Conservation (phyloP, 2,888 invertebrate genomes). For the Rhagium mordax region DNA sequence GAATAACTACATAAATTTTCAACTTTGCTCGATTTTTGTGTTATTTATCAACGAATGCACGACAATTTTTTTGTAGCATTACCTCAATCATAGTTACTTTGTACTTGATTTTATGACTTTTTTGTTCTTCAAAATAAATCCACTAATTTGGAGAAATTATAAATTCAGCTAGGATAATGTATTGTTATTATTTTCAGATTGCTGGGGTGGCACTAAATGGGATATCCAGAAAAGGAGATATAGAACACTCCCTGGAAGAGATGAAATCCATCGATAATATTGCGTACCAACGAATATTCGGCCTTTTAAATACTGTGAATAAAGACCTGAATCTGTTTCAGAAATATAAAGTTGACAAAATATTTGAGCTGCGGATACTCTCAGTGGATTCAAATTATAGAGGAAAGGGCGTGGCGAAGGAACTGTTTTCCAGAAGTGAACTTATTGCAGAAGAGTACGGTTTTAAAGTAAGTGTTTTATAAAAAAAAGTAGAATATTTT, state of each 20-base stretch:
- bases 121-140: too few relatives aligned
- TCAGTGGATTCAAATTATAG: constrained; percentile 82
- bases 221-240: constrained; percentile 81
- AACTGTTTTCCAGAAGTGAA: constrained; percentile 79
- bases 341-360: constrained; percentile 77
- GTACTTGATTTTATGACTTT: too few relatives aligned
- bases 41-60: too few relatives aligned
- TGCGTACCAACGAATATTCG: constrained; percentile 85
- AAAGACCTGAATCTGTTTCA: constrained; percentile 80
- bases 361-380: constrained; percentile 86
- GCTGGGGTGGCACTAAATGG: constrained; percentile 86
- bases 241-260: constrained; percentile 79
- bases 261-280: constrained; percentile 78
- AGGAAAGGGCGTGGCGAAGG: constrained; percentile 83
- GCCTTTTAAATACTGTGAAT: constrained; percentile 81
- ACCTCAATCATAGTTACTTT: too few relatives aligned
- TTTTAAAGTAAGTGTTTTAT: constrained; percentile 77
- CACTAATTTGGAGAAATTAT: too few relatives aligned
- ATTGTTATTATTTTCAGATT: constrained; percentile 74
- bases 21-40: too few relatives aligned
- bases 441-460: constrained; percentile 77
- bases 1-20: too few relatives aligned
- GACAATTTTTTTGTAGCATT: too few relatives aligned
- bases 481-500: too few relatives aligned
- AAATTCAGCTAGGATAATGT: too few relatives aligned